Conservation (phyloP, 2,888 invertebrate species). For the Calameuta pallipes region DNA sequence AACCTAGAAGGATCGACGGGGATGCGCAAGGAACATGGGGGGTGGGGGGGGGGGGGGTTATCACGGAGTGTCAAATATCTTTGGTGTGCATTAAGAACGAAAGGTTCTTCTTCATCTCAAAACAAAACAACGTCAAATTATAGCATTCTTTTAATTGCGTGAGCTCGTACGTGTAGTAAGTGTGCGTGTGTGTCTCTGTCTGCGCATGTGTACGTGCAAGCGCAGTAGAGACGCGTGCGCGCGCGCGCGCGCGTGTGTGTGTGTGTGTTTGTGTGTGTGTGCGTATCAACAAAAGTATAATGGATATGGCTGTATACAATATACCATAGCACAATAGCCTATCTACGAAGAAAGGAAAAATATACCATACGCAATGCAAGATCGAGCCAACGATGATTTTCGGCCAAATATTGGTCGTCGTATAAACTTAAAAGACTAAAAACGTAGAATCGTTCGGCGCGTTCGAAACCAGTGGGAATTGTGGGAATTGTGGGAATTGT, state of each 20-base stretch:
- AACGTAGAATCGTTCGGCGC: conserved; percentile 12
- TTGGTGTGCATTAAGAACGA: not conserved
- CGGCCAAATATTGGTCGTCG: not conserved
- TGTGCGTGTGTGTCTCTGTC: not conserved
- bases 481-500: no score
- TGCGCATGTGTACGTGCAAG: conserved; percentile 19
- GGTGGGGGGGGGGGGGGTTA: no score
- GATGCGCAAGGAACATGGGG: no score
- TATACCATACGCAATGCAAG: conserved; percentile 31
- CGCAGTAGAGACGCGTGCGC: not conserved
- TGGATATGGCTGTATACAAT: conserved; percentile 20
- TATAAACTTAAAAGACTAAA: conserved; percentile 20
- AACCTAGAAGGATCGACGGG: no score
- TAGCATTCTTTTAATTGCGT: conserved; percentile 50
- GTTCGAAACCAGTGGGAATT: no score
- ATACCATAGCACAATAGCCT: conserved; percentile 42
- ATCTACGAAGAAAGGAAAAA: conserved; percentile 42
- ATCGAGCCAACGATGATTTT: no score
- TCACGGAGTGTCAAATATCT: no score
- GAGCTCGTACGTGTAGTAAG: conserved; percentile 36
- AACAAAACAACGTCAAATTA: conserved; percentile 58
- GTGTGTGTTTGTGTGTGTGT: conserved; percentile 17
- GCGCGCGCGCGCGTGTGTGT: no score
- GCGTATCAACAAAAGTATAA: conserved; percentile 12
- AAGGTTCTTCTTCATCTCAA: conserved; percentile 14